phyloP scores from a whole-genome alignment of 2,113 vertebrate species.

The Pseudorasbora parva region DNA sequence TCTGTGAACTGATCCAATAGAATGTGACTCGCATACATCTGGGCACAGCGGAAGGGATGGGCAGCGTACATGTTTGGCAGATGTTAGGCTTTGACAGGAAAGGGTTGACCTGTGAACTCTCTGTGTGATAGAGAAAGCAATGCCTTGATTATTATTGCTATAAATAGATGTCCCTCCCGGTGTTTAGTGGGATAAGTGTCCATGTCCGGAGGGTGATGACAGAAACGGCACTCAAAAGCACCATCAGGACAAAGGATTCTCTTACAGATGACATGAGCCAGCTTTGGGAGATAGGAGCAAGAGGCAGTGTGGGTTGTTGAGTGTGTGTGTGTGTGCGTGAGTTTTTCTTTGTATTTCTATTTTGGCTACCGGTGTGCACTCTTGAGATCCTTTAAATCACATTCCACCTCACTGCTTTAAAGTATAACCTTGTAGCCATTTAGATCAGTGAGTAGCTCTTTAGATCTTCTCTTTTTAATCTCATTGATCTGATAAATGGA shows the following conservation, averaged over 20 bases:
- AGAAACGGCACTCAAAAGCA: conserved; percentile 56
- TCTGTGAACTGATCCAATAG: background rate
- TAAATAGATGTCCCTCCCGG: conserved; percentile 50
- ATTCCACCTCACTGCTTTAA: conserved; percentile 22
- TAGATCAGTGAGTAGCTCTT: background rate
- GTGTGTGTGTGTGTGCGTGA: conserved; percentile 21
- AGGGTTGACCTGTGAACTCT: conserved; percentile 37
- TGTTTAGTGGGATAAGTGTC: conserved; percentile 53
- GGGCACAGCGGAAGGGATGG: background rate
- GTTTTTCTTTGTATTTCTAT: conserved; percentile 45
- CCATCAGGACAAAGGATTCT: conserved; percentile 69
- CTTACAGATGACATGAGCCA: conserved; percentile 49
- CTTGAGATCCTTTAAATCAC: conserved; percentile 16
- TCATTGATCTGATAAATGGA: background rate
- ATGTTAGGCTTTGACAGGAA: conserved; percentile 10
- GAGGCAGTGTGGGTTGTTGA: conserved; percentile 36
- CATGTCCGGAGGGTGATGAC: conserved; percentile 63
- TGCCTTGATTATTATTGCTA: conserved; percentile 43
- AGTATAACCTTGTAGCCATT: background rate
- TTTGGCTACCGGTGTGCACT: background rate
- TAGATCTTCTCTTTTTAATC: background rate
- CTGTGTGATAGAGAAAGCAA: conserved; percentile 28
- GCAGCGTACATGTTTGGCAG: background rate
- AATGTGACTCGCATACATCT: conserved; percentile 4
- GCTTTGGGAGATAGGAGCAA: conserved; percentile 51